Evolutionary conservation across 2,113 vertebrate species (phyloP), one percentile per base, ranked within the genome.

Genomic region (Bucco capensis): DNA sequence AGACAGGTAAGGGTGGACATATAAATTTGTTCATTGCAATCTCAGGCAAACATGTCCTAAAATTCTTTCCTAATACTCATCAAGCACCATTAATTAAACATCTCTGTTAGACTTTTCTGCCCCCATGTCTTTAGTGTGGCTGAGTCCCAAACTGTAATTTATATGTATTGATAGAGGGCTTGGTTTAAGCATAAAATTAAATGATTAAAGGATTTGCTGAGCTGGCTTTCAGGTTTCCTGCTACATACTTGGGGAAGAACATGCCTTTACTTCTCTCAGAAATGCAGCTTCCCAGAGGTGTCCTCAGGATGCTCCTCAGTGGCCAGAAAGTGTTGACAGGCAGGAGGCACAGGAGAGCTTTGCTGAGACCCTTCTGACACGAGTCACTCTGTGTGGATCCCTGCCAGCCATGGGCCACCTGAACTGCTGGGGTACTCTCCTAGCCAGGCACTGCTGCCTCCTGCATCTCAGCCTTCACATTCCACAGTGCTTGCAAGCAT

Each of bases 381-480:
- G 72, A 67, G 83, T 72, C 80, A 84, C 47, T 61, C 74, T 33
- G 9, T 10, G 24, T 66, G 75, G 40, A 72, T 61, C 40, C 30
- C 50, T 79, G 87, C 66, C 94, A 95, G 67, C 18, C 6, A 50
- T 22, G 17, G 10, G 50, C 78, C 78, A 92, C 89, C 93, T 88
- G 85, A 82, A 46, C n/a, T n/a, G 28, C 40, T 67, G 3, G 3
- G 31, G 12, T 4, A 6, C 75, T 50, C 38, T 69, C 56, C 87
- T 89, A 28, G 66, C 61, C 91, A 82, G 77, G 78, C 84, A 37
- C 66, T 89, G 66, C 81, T 79, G 62, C 87, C 67, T 93, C 75
- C 89, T 56, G 82, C 79, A 47, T 56, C 72, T 91, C 85, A 88
- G 83, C 51, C 72, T 73, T 89, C 28, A 3, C 94, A 95, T 95